Percentiles rank a stretch among this genome's conserved stretches.
These are phyloP conservation scores for Rhopalosiphum maidis DNA, from an alignment of 1,140 invertebrate genomes.

Conservation along the genomic window DNA sequence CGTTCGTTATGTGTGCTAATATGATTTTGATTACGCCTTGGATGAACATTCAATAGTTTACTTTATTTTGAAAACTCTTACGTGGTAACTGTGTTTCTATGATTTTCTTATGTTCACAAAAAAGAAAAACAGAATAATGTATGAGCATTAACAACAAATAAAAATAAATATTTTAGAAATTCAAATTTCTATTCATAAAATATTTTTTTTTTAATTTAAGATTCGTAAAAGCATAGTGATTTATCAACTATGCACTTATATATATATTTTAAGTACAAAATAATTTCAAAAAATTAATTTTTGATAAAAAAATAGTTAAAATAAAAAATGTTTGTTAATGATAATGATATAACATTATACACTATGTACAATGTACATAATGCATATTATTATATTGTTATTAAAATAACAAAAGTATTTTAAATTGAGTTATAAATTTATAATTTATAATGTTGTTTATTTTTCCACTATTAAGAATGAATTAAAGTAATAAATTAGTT, in stretches of 20 bases:
- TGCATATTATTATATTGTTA: background rate
- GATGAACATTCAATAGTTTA: background rate
- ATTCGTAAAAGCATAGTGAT: background rate
- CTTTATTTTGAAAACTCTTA: background rate
- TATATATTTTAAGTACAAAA: background rate
- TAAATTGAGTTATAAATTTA: background rate
- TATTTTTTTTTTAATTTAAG: background rate
- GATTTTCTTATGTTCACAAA: background rate
- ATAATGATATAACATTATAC: background rate
- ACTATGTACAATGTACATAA: no score
- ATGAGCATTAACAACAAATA: background rate
- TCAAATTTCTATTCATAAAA: background rate
- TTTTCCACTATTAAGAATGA: no score
- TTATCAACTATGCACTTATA: background rate
- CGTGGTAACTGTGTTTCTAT: background rate
- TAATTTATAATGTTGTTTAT: no score
- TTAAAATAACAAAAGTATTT: background rate
- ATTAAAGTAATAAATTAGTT: no score
- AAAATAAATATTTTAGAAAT: background rate
- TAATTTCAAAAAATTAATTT: background rate
- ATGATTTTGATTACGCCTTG: conserved; percentile 20
- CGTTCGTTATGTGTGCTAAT: background rate
- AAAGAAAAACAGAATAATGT: background rate
- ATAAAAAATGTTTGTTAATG: background rate
- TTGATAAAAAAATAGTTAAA: background rate